phyloP scores from a whole-genome alignment of 1,140 invertebrate genomes.

The Drosophila ambigua region DNA sequence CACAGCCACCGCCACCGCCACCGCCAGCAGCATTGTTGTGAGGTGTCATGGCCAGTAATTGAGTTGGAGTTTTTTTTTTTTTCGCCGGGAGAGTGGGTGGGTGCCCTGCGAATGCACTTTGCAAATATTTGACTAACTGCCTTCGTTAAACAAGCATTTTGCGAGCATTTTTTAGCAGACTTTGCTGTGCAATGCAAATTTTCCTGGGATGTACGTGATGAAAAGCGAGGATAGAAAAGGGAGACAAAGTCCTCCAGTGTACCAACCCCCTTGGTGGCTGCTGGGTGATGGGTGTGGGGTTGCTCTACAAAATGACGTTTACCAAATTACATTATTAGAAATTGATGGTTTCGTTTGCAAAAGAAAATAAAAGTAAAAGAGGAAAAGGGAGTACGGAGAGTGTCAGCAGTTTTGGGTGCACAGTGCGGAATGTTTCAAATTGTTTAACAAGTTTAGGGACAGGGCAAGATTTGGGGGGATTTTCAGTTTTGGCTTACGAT shows the following conservation, averaged over 20 bases:
- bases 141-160: slow-evolving; percentile 56
- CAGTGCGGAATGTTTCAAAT: slow-evolving; percentile 26
- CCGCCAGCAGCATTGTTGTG: slow-evolving; percentile 53
- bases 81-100: neutral
- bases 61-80: slow-evolving; percentile 53
- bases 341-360: slow-evolving; percentile 65
- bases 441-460: slow-evolving; percentile 8
- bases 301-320: slow-evolving; percentile 69
- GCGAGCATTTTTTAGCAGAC: slow-evolving; percentile 5
- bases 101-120: slow-evolving; percentile 63
- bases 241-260: slow-evolving; percentile 14
- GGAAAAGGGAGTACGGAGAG: neutral
- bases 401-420: slow-evolving; percentile 37
- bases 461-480: too few relatives aligned
- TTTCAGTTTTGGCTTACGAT: too few relatives aligned
- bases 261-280: slow-evolving; percentile 17
- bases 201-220: slow-evolving; percentile 61
- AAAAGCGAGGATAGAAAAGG: slow-evolving; percentile 29
- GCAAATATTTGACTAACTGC: slow-evolving; percentile 79
- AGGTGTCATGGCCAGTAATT: slow-evolving; percentile 81
- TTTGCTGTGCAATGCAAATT: slow-evolving; percentile 56
- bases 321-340: slow-evolving; percentile 81
- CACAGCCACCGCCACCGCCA: neutral
- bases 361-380: neutral
- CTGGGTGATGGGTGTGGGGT: neutral